Evolutionary conservation across 2,797 vertebrate genomes (phyloP).

Genomic region (Allobates femoralis): DNA sequence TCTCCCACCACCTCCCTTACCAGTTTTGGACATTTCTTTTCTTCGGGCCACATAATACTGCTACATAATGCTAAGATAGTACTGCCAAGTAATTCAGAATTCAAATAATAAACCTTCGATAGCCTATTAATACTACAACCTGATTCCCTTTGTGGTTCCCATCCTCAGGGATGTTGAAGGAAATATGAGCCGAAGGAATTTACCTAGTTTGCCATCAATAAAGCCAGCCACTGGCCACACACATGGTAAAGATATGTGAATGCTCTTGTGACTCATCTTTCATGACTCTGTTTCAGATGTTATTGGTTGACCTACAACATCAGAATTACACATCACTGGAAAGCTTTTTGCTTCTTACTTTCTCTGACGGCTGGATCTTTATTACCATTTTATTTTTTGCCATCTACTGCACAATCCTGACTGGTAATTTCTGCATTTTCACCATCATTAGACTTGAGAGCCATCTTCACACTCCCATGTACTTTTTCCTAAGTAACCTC

Average conservation of each 20-base stretch:
- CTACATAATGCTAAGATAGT: neutral
- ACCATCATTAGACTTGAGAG: conserved; percentile 30
- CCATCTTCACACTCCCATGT: conserved; percentile 59
- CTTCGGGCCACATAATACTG: neutral
- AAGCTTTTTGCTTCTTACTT: conserved; percentile 34
- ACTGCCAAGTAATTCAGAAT: neutral
- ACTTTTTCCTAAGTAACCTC: conserved; percentile 58
- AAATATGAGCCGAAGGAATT: neutral
- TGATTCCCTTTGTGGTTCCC: neutral
- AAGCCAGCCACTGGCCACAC: neutral
- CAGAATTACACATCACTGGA: conserved; percentile 11
- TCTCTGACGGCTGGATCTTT: neutral
- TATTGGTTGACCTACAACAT: neutral
- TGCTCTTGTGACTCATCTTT: neutral
- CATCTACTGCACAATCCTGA: conserved; percentile 49
- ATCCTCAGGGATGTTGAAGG: neutral
- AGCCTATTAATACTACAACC: neutral
- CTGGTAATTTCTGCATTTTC: conserved; percentile 55
- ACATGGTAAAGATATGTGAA: neutral
- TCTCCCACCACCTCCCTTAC: neutral
- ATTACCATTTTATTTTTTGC: conserved; percentile 4
- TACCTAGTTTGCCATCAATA: neutral
- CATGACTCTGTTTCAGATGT: conserved; percentile 6
- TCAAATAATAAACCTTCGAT: neutral
- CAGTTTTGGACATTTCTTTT: neutral